Conservation (phyloP, 2,888 invertebrate genomes). For the Heliconius hortense region DNA sequence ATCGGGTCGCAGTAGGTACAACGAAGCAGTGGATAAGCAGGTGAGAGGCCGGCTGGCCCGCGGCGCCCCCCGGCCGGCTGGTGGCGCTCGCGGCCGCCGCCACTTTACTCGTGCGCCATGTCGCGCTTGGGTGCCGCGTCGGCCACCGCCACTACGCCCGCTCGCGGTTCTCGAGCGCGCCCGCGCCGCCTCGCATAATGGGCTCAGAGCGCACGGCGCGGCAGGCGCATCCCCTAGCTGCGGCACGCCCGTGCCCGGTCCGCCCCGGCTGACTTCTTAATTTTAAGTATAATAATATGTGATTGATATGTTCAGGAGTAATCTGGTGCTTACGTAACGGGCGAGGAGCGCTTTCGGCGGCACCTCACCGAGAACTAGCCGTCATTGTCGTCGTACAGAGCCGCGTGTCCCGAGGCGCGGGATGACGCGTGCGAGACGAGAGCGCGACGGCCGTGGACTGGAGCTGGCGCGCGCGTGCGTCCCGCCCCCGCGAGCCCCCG, state of each 20-base stretch:
- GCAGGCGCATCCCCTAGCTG: constrained; percentile 56
- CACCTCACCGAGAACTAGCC: constrained; percentile 71
- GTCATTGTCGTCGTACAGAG: constrained; percentile 65
- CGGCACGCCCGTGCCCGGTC: constrained; percentile 57
- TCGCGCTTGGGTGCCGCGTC: constrained; percentile 54
- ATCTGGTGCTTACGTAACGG: constrained; percentile 66
- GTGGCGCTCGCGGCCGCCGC: constrained; percentile 62
- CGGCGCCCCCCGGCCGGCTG: constrained; percentile 75
- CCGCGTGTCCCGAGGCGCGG: constrained; percentile 65
- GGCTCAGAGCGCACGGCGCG: constrained; percentile 52
- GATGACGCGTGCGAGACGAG: constrained; percentile 64
- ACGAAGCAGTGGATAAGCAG: constrained; percentile 64
- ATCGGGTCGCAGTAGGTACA: constrained; percentile 71
- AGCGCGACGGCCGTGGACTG: constrained; percentile 70
- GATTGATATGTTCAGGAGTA: constrained; percentile 54
- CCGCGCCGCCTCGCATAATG: constrained; percentile 56
- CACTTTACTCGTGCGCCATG: constrained; percentile 63
- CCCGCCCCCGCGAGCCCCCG: constrained; percentile 48
- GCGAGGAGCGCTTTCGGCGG: constrained; percentile 61
- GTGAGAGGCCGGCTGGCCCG: constrained; percentile 69
- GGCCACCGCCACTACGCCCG: constrained; percentile 55
- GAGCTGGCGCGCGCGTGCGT: constrained; percentile 58
- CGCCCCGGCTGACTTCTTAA: constrained; percentile 43
- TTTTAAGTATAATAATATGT: constrained; percentile 45
- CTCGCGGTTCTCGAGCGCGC: constrained; percentile 48